These are phyloP conservation scores for Alectura lathami DNA, from an alignment of 2,113 vertebrate genomes.

Conservation along the genomic window DNA sequence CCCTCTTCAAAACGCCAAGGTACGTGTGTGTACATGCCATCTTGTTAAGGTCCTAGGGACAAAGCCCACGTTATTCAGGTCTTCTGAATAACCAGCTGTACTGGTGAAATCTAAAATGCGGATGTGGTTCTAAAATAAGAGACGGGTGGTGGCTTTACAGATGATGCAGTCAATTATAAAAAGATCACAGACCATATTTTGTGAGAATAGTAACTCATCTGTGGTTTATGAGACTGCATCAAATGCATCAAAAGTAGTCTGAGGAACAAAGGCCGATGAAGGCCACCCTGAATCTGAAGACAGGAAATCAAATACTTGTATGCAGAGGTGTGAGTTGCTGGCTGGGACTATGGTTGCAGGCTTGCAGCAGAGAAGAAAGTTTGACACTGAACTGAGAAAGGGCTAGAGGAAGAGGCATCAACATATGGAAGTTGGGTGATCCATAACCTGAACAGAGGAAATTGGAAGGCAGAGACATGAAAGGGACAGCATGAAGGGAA, in stretches of 20 bases:
- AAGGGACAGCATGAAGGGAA: neutral
- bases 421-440: no score
- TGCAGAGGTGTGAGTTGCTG: neutral
- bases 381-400: neutral
- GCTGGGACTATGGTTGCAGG: neutral
- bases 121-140: neutral
- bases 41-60: neutral
- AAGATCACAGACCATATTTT: neutral
- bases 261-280: neutral
- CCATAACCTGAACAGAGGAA: neutral
- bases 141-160: neutral
- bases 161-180: neutral
- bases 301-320: neutral
- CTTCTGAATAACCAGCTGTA: neutral
- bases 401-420: neutral
- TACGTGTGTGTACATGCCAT: conserved; percentile 16
- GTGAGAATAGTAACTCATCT: neutral
- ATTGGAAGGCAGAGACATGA: neutral
- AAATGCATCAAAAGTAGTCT: neutral
- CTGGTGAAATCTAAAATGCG: neutral
- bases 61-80: neutral
- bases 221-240: neutral
- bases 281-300: neutral
- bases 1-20: conserved; percentile 92
- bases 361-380: neutral